Conservation (phyloP, 2,113 vertebrate species). For the Pseudopodoces humilis region DNA sequence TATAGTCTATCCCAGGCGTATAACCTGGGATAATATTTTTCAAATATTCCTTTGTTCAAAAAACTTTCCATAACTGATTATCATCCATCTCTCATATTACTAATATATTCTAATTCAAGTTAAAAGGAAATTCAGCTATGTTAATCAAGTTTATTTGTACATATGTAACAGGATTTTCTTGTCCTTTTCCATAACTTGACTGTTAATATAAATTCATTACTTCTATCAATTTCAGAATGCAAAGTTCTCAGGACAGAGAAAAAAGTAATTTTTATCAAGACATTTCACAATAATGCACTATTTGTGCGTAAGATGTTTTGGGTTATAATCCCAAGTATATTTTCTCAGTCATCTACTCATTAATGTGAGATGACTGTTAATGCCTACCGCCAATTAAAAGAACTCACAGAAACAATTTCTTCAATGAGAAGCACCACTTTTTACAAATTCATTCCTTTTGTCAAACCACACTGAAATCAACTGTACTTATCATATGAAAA, state of each 20-base stretch:
- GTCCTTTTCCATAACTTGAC: not conserved
- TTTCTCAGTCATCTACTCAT: not conserved
- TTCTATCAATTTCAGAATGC: not conserved
- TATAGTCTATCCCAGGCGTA: not conserved
- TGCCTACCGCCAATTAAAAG: not conserved
- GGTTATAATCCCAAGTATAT: not conserved
- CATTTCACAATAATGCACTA: not conserved
- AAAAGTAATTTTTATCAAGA: not conserved
- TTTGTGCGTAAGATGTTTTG: not conserved
- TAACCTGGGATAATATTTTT: not conserved
- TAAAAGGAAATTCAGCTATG: not conserved
- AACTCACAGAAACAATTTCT: not conserved
- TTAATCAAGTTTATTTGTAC: not conserved
- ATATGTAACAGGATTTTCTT: not conserved
- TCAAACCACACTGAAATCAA: not conserved
- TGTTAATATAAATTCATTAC: not conserved
- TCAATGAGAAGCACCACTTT: not conserved
- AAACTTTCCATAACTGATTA: not conserved
- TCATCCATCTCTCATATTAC: not conserved
- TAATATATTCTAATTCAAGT: not conserved
- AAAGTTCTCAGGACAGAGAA: not conserved
- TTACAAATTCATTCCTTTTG: not conserved
- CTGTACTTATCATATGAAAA: not conserved
- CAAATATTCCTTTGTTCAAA: not conserved
- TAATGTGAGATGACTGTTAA: not conserved